Evolutionary conservation across 2,888 invertebrate genomes (phyloP).

Genomic region (Nymphalis polychloros): DNA sequence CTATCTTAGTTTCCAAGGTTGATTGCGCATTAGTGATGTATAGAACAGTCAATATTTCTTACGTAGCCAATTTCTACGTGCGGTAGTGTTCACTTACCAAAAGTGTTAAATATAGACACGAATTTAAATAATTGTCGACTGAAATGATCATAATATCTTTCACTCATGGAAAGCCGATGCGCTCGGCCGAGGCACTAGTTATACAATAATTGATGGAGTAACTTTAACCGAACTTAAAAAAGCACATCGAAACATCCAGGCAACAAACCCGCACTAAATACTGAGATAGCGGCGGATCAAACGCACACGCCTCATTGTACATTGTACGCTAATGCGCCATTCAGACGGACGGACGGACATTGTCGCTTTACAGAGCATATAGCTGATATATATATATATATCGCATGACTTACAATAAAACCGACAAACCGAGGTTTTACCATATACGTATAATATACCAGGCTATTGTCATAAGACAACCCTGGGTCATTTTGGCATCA

Average conservation of each 20-base stretch:
- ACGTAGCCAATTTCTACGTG: too few relatives aligned
- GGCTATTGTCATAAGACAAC: too few relatives aligned
- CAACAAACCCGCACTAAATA: constrained; percentile 18
- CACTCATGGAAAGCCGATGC: not conserved
- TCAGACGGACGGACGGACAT: constrained; percentile 43
- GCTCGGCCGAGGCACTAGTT: not conserved
- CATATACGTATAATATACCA: constrained; percentile 5
- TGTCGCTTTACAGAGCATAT: constrained; percentile 34
- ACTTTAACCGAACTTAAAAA: not conserved
- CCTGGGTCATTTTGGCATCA: too few relatives aligned
- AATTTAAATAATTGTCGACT: too few relatives aligned
- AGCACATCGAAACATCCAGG: not conserved
- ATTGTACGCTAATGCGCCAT: constrained; percentile 67
- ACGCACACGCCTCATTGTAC: constrained; percentile 47
- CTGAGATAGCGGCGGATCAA: constrained; percentile 39
- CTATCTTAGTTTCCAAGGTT: too few relatives aligned
- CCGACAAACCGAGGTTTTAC: too few relatives aligned
- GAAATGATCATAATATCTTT: too few relatives aligned
- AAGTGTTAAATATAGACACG: too few relatives aligned
- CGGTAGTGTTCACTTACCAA: too few relatives aligned
- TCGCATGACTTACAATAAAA: not conserved
- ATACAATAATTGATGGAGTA: constrained; percentile 3
- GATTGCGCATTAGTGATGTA: too few relatives aligned
- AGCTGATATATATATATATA: constrained; percentile 17
- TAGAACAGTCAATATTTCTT: too few relatives aligned